phyloP scores from a whole-genome alignment of 1,140 invertebrate species.

The Xylocopa sonorina region DNA sequence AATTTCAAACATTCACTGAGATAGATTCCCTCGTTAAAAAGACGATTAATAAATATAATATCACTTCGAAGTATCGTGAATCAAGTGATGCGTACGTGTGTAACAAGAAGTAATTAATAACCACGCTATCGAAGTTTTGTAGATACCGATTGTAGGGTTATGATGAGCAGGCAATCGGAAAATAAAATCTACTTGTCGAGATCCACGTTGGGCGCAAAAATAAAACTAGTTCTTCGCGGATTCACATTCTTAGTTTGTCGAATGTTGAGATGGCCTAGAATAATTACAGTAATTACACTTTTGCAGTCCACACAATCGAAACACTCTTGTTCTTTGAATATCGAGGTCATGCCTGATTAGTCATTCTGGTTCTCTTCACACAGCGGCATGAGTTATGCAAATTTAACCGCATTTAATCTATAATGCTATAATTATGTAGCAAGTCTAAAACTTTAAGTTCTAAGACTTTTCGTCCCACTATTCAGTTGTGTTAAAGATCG shows the following conservation, averaged over 20 bases:
- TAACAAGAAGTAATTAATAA: background rate
- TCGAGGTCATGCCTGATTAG: background rate
- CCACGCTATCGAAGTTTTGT: background rate
- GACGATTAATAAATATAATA: too few species aligned
- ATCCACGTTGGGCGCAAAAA: background rate
- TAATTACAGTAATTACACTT: constrained; percentile 35
- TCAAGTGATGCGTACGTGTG: too few species aligned
- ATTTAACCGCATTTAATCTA: background rate
- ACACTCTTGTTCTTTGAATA: constrained; percentile 15
- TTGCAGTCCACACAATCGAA: constrained; percentile 26
- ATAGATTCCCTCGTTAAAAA: too few species aligned
- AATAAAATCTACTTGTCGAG: background rate
- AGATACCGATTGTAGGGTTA: background rate
- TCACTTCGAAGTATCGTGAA: too few species aligned
- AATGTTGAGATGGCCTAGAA: constrained; percentile 26
- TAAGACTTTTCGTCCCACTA: too few species aligned
- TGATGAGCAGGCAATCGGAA: background rate
- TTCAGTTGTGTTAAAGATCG: too few species aligned
- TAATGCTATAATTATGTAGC: too few species aligned
- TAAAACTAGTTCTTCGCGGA: constrained; percentile 39
- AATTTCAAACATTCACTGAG: too few species aligned
- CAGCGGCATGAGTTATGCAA: background rate
- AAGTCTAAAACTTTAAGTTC: too few species aligned
- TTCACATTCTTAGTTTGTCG: constrained; percentile 35
- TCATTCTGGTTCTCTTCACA: background rate